A percentile compares a stretch with the other conserved stretches of the same genome.
Conservation (phyloP, 1,140 invertebrate genomes). For the Ruditapes philippinarum region DNA sequence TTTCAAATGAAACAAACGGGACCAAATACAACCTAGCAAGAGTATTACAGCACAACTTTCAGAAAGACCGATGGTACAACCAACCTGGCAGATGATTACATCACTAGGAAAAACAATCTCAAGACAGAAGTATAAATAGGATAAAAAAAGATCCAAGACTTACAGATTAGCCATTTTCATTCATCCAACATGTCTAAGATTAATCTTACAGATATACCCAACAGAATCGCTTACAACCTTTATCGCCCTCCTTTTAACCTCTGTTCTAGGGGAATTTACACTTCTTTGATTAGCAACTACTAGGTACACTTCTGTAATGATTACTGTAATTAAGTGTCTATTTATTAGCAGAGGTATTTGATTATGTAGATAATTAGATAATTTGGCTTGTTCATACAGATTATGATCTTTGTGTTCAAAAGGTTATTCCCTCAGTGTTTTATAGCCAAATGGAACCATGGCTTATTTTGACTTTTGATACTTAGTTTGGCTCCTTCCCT, state of each 20-base stretch:
- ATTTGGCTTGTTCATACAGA: slow-evolving; percentile 22
- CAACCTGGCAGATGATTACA: too few species aligned
- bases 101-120: background rate
- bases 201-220: background rate
- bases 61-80: too few species aligned
- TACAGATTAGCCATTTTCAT: background rate
- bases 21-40: too few species aligned
- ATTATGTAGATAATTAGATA: slow-evolving; percentile 42
- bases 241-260: background rate
- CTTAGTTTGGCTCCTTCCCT: too few species aligned
- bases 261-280: background rate
- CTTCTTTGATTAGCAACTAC: slow-evolving; percentile 16
- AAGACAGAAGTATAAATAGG: background rate
- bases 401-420: slow-evolving; percentile 4
- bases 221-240: too few species aligned
- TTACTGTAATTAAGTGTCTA: background rate
- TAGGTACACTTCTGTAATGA: slow-evolving; percentile 19
- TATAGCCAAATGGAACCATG: background rate
- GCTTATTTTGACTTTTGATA: background rate
- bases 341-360: slow-evolving; percentile 37
- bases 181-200: slow-evolving; percentile 30
- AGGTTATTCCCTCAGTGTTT: background rate
- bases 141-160: slow-evolving; percentile 13
- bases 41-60: too few species aligned
- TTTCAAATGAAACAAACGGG: too few species aligned